A percentile compares a stretch with the other conserved stretches of the same genome.
These are phyloP conservation scores for Alentia gelatinosa DNA, from an alignment of 2,888 invertebrate genomes.

Conservation along the genomic window DNA sequence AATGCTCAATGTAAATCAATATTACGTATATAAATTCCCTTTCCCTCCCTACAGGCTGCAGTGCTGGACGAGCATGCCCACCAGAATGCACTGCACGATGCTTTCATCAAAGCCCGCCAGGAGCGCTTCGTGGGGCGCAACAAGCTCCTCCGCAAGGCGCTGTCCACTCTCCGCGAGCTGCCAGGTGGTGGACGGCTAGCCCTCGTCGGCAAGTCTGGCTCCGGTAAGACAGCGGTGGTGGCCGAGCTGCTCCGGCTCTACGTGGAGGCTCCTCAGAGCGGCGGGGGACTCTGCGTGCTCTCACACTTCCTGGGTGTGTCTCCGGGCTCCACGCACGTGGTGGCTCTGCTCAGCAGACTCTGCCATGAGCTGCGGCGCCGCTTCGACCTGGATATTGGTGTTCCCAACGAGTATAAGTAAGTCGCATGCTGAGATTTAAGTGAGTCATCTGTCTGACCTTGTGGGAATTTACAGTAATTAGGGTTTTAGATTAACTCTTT, in stretches of 20 bases:
- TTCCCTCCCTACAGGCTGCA: conserved; percentile 66
- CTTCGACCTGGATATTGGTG: conserved; percentile 68
- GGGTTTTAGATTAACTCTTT: no score
- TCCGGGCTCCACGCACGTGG: conserved; percentile 76
- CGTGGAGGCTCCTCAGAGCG: conserved; percentile 66
- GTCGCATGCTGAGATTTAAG: conserved; percentile 53
- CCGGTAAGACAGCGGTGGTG: conserved; percentile 80
- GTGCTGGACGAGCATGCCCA: conserved; percentile 73
- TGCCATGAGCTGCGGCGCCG: conserved; percentile 72
- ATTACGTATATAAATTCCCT: neutral
- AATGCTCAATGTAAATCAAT: no score
- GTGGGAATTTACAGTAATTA: no score
- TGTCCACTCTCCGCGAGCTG: conserved; percentile 68
- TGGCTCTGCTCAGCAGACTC: conserved; percentile 72
- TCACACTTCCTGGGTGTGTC: conserved; percentile 78
- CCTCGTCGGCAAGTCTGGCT: conserved; percentile 78
- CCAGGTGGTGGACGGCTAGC: conserved; percentile 71
- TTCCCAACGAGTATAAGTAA: conserved; percentile 78
- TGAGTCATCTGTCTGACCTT: neutral
- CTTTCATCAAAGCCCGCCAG: conserved; percentile 68
- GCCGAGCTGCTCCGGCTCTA: conserved; percentile 71
- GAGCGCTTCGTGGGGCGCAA: conserved; percentile 74
- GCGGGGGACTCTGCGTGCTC: conserved; percentile 65
- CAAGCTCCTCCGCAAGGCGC: conserved; percentile 69
- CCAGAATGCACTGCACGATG: conserved; percentile 72